Conservation (phyloP, 2,888 invertebrate species). For the Sipha maydis region DNA sequence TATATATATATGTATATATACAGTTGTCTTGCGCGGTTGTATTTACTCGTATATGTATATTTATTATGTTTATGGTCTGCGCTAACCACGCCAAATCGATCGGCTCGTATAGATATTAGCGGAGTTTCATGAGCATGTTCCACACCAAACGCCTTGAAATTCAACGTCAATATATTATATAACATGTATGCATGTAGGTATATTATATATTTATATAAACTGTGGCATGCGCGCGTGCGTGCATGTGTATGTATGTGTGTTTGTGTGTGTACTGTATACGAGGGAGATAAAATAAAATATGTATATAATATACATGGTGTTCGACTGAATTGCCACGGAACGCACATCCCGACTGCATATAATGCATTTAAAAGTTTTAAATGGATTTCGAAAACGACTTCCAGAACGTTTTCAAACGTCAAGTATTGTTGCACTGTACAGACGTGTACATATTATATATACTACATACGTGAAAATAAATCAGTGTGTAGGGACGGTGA, state of each 20-base stretch:
- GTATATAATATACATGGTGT: background rate
- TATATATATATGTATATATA: background rate
- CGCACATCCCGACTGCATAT: background rate
- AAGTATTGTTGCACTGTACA: background rate
- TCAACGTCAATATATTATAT: background rate
- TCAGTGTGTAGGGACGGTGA: background rate
- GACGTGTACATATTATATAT: background rate
- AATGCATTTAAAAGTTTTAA: background rate
- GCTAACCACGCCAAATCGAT: constrained; percentile 27
- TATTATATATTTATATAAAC: background rate
- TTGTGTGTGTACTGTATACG: background rate
- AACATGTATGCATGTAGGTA: too few species aligned
- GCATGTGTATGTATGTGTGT: background rate
- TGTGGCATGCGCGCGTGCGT: background rate
- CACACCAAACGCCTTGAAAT: constrained; percentile 18
- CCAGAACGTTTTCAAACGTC: background rate
- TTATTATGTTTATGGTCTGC: constrained; percentile 19
- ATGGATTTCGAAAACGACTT: background rate
- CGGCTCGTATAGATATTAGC: constrained; percentile 9
- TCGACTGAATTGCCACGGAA: background rate
- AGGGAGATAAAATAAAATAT: background rate
- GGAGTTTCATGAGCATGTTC: constrained; percentile 26
- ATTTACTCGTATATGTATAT: background rate
- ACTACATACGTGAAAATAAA: background rate
- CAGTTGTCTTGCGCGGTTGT: background rate